Percentiles rank a stretch among this genome's conserved stretches.
Conservation (phyloP, 2,797 vertebrate genomes). For the Novumbra hubbsi region DNA sequence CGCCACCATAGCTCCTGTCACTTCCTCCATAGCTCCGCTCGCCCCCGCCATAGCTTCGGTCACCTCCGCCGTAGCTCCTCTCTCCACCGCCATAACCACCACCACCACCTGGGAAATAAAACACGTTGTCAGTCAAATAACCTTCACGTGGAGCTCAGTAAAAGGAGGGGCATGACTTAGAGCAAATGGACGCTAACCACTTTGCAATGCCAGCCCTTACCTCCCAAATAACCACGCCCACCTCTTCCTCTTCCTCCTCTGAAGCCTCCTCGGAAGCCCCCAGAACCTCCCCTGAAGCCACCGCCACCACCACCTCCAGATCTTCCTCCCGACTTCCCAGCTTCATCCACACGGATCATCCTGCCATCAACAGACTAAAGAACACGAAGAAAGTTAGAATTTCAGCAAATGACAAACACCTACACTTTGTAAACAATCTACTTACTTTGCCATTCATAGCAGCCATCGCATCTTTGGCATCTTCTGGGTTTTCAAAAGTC, state of each 20-base stretch:
- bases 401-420: not conserved
- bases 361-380: conserved; percentile 81
- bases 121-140: not conserved
- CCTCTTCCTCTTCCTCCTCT: conserved; percentile 67
- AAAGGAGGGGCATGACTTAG: not conserved
- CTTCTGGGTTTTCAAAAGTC: conserved; percentile 85
- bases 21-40: conserved; percentile 41
- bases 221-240: conserved; percentile 28
- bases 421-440: not conserved
- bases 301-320: conserved; percentile 72
- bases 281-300: conserved; percentile 78
- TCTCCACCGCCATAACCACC: conserved; percentile 47
- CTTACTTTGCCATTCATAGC: conserved; percentile 87
- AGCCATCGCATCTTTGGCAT: conserved; percentile 85
- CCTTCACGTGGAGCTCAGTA: not conserved
- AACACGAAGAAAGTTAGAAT: not conserved
- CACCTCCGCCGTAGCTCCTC: conserved; percentile 42
- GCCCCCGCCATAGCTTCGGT: conserved; percentile 39
- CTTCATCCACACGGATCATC: conserved; percentile 85
- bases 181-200: conserved; percentile 12
- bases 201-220: conserved; percentile 20
- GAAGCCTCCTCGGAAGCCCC: conserved; percentile 59
- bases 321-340: conserved; percentile 82
- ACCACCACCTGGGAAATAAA: conserved; percentile 24
- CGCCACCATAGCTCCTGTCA: conserved; percentile 34